Evolutionary conservation across 2,797 vertebrate species (phyloP), one percentile per base, ranked within the genome.

Genomic region (Octomys mimax): DNA sequence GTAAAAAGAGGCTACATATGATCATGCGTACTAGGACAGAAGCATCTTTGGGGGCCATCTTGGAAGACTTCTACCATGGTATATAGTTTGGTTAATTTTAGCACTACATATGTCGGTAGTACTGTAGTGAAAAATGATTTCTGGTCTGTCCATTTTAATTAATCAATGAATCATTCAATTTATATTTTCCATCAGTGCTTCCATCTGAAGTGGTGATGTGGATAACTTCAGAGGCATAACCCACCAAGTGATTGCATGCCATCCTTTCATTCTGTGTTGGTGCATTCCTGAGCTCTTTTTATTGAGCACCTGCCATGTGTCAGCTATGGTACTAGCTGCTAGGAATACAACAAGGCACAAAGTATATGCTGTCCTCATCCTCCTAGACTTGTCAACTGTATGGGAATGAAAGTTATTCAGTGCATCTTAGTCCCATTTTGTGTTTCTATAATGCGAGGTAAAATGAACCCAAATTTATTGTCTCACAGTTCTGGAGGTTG

Each of bases 141-240:
- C 68, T 88, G 33, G 16, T 59, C 87, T 77, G 85, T n/a, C 73
- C 18, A 78, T 89, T 91, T 89, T 61, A 83, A 70, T 68, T 71
- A 87, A 89, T 31, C 2, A 91, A 57, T 68, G 36, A 77, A 75
- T 77, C 14, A 46, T 5, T 89, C 33, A 54, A 46, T 91, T 81
- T 91, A n/a, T 87, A 42, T 64, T 93, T 89, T 66, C 68, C 19
- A 80, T 88, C 68, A 82, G 14, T 94, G 79, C 83, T 93, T 87
- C 52, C 68, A 96, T 4, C 9, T 49, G 12, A 62, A 88, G 26
- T 42, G 1, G 31, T 75, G 6, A 73, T 70, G 4, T 83, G 24
- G 24, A 39, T 92, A 70, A 92, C 78, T 89, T 93, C 68, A 87
- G 86, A 88, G 36, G 16, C 28, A 81, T 71, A 54, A 28, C 46